Conservation (phyloP, 2,797 vertebrate species). For the Buphagus erythrorhynchus region DNA sequence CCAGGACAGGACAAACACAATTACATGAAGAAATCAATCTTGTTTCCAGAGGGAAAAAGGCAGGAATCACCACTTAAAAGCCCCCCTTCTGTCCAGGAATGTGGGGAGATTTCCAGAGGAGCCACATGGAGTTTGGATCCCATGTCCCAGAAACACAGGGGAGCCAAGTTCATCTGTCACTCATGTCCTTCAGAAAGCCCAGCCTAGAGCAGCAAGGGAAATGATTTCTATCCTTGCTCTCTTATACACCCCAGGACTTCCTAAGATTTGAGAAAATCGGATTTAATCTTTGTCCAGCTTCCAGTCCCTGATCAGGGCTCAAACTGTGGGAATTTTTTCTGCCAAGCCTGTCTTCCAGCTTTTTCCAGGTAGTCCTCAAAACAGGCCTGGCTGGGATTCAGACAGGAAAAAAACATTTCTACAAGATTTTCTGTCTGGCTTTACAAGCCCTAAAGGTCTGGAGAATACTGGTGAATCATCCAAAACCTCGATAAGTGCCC, state of each 20-base stretch:
- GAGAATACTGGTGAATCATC: not conserved
- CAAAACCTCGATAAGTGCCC: not conserved
- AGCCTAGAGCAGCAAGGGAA: not conserved
- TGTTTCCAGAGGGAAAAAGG: not conserved
- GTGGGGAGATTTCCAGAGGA: not conserved
- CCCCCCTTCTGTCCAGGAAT: not conserved
- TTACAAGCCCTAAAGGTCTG: not conserved
- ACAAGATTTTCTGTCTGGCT: slow-evolving; percentile 19
- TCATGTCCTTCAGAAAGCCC: not conserved
- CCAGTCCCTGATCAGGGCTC: not conserved
- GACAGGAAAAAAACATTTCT: slow-evolving; percentile 35
- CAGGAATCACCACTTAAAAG: not conserved
- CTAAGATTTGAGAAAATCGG: not conserved
- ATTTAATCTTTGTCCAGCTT: not conserved
- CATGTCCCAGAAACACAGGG: fast-evolving
- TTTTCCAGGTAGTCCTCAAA: slow-evolving; percentile 50
- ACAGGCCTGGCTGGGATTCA: slow-evolving; percentile 4
- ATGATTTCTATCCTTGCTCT: not conserved
- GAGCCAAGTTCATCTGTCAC: not conserved
- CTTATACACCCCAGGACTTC: not conserved
- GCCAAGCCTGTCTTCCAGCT: not conserved
- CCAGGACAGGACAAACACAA: not conserved
- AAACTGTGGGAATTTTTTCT: not conserved
- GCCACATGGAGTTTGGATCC: not conserved
- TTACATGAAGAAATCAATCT: not conserved